Percentiles rank a stretch among this genome's conserved stretches.
These are phyloP conservation scores for Mastigias papua DNA, from an alignment of 30 jellyfish, hydroid and myxozoan species.

Conservation along the genomic window DNA sequence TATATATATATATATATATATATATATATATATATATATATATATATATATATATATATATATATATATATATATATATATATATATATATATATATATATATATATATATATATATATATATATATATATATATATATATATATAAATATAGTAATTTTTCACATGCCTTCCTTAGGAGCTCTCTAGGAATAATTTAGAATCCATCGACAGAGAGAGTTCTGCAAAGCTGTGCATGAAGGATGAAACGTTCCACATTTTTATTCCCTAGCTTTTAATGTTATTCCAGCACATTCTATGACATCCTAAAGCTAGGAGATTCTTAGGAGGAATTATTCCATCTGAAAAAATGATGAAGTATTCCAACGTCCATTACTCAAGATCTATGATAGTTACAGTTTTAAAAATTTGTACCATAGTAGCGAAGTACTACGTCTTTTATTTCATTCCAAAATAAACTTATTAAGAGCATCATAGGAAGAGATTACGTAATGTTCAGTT, in stretches of 20 bases:
- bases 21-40: too few species aligned
- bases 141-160: too few species aligned
- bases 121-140: too few species aligned
- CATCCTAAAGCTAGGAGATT: slow-evolving; percentile 32
- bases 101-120: too few species aligned
- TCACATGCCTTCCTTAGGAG: slow-evolving; percentile 21
- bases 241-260: slow-evolving; percentile 10
- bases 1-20: too few species aligned
- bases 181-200: slow-evolving; percentile 44
- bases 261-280: too few species aligned
- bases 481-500: too few species aligned
- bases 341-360: neutral
- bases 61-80: too few species aligned
- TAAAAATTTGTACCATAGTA: neutral
- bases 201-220: slow-evolving; percentile 40
- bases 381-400: neutral
- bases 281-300: too few species aligned
- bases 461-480: neutral
- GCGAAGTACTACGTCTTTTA: neutral
- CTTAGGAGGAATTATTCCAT: neutral
- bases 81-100: too few species aligned
- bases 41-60: too few species aligned
- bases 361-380: neutral
- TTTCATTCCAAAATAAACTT: neutral
- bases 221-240: too few species aligned